phyloP scores from a whole-genome alignment of 2,888 invertebrate species.

The Chouioia cunea region DNA sequence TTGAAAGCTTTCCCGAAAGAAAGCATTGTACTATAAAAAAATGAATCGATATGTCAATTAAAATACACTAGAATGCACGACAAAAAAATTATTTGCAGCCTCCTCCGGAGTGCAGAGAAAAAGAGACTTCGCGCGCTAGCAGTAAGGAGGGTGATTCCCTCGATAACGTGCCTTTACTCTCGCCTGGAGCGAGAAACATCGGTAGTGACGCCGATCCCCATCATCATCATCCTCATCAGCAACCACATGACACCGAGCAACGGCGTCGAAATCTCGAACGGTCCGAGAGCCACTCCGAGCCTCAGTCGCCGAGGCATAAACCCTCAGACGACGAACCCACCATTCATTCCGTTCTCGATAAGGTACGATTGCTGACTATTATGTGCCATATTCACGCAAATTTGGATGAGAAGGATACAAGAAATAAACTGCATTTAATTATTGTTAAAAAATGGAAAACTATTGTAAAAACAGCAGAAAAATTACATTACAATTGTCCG shows the following conservation, averaged over 20 bases:
- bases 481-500: too few relatives aligned
- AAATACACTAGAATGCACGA: background rate
- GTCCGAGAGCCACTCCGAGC: conserved; percentile 36
- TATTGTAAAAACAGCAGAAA: too few relatives aligned
- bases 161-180: conserved; percentile 64
- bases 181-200: conserved; percentile 59
- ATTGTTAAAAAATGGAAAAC: too few relatives aligned
- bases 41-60: background rate
- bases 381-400: too few relatives aligned
- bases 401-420: conserved; percentile 80
- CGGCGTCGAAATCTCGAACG: conserved; percentile 59
- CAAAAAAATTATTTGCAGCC: conserved; percentile 51
- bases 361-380: conserved; percentile 22
- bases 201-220: conserved; percentile 51
- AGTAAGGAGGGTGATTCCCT: conserved; percentile 61
- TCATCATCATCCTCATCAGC: conserved; percentile 32
- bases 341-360: conserved; percentile 36
- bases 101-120: conserved; percentile 58
- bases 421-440: conserved; percentile 9
- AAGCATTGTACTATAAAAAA: background rate
- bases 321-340: conserved; percentile 31
- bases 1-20: conserved; percentile 5
- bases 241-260: conserved; percentile 28
- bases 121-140: conserved; percentile 58
- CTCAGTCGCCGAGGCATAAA: conserved; percentile 23